A percentile compares a stretch with the other conserved stretches of the same genome.
Evolutionary conservation across 2,888 invertebrate species (phyloP).

Genomic region (Campoplex capitator): DNA sequence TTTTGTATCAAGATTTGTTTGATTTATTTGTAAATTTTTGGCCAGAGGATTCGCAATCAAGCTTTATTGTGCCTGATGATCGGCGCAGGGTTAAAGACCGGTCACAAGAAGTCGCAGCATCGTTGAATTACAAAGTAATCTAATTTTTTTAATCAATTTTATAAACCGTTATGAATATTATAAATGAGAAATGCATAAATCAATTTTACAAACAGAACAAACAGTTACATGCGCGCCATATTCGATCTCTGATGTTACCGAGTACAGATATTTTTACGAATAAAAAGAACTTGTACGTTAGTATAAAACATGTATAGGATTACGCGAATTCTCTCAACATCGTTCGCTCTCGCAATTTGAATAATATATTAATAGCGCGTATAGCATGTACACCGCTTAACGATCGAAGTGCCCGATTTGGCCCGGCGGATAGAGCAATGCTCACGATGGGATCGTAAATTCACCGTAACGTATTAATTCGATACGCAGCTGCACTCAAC

Average conservation of each 20-base stretch:
- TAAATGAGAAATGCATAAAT: not conserved
- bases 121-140: not conserved
- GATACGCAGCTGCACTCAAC: slow-evolving; percentile 62
- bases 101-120: not conserved
- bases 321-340: slow-evolving; percentile 41
- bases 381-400: slow-evolving; percentile 49
- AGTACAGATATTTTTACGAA: not conserved
- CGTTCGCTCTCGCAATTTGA: slow-evolving; percentile 57
- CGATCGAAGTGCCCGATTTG: slow-evolving; percentile 62
- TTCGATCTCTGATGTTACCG: not conserved
- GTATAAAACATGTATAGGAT: not conserved
- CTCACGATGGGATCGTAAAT: slow-evolving; percentile 67
- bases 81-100: not conserved
- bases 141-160: not conserved
- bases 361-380: slow-evolving; percentile 66
- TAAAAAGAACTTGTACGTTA: not conserved
- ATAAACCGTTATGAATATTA: not conserved
- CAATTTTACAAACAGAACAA: not conserved
- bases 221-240: not conserved
- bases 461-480: slow-evolving; percentile 64
- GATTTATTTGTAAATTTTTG: too few relatives aligned
- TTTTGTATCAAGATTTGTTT: too few relatives aligned
- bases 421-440: slow-evolving; percentile 56
- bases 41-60: too few relatives aligned
- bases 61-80: too few relatives aligned